These are phyloP conservation scores for Melanostoma mellinum DNA, from an alignment of 2,888 invertebrate species.

Conservation along the genomic window DNA sequence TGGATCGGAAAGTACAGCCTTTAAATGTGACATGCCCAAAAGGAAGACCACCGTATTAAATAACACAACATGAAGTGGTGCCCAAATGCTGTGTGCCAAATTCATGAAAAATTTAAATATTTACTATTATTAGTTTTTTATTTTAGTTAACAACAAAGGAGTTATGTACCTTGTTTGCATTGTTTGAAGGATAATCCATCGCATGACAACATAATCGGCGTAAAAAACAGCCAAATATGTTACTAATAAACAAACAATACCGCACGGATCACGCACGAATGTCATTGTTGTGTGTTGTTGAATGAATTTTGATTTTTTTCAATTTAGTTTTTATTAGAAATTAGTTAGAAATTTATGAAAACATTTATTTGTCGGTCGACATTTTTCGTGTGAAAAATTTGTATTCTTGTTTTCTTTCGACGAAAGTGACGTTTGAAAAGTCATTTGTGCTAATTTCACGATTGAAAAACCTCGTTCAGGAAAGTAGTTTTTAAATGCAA, in stretches of 20 bases:
- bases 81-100: conserved; percentile 87
- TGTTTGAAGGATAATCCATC: conserved; percentile 91
- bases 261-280: conserved; percentile 92
- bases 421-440: conserved; percentile 67
- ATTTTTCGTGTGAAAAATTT: conserved; percentile 62
- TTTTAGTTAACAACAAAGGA: neutral
- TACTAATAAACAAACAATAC: conserved; percentile 90
- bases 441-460: conserved; percentile 42
- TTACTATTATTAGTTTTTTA: neutral
- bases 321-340: conserved; percentile 32
- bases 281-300: conserved; percentile 81
- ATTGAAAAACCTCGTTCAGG: conserved; percentile 26
- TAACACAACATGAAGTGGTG: conserved; percentile 89
- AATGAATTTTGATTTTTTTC: conserved; percentile 60
- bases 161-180: conserved; percentile 88
- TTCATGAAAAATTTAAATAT: neutral
- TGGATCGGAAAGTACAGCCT: conserved; percentile 94
- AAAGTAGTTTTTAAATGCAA: neutral
- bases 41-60: conserved; percentile 91
- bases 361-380: conserved; percentile 67
- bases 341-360: conserved; percentile 58
- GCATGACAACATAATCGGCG: conserved; percentile 93
- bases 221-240: conserved; percentile 92
- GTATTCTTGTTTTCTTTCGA: conserved; percentile 62
- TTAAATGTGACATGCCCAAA: conserved; percentile 89